Conservation (phyloP, 2,888 invertebrate species). For the Blera fallax region DNA sequence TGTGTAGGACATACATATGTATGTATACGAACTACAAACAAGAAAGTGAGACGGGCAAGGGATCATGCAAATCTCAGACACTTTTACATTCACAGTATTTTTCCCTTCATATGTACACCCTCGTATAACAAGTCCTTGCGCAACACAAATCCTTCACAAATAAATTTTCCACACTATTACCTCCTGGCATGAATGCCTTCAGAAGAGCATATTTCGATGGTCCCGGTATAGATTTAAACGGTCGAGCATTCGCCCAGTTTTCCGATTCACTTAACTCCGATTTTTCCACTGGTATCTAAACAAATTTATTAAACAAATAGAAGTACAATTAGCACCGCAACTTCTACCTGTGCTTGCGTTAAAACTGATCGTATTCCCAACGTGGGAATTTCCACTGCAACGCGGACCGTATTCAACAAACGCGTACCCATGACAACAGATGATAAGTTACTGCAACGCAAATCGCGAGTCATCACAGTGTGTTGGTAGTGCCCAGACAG, state of each 20-base stretch:
- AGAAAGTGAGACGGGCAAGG: too few species aligned
- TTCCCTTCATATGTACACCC: too few species aligned
- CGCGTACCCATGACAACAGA: constrained; percentile 33
- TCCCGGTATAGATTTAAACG: constrained; percentile 52
- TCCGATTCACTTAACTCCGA: constrained; percentile 23
- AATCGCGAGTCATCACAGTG: not conserved
- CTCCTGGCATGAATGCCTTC: constrained; percentile 65
- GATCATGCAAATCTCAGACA: too few species aligned
- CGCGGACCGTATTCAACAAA: constrained; percentile 27
- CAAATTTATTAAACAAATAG: not conserved
- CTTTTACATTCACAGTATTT: too few species aligned
- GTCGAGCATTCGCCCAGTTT: constrained; percentile 26
- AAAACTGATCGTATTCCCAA: constrained; percentile 20
- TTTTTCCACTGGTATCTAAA: constrained; percentile 28
- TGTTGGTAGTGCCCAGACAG: not conserved
- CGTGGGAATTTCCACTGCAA: not conserved
- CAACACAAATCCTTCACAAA: too few species aligned
- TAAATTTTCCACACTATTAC: constrained; percentile 17
- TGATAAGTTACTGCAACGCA: constrained; percentile 10
- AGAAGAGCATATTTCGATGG: constrained; percentile 51
- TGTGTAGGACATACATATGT: too few species aligned
- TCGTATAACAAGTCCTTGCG: too few species aligned
- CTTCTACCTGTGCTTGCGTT: constrained; percentile 34
- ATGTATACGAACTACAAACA: too few species aligned
- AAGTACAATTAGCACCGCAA: not conserved